Base-by-base conservation (phyloP, 1,140 invertebrate species). In the Sitophilus oryzae region DNA sequence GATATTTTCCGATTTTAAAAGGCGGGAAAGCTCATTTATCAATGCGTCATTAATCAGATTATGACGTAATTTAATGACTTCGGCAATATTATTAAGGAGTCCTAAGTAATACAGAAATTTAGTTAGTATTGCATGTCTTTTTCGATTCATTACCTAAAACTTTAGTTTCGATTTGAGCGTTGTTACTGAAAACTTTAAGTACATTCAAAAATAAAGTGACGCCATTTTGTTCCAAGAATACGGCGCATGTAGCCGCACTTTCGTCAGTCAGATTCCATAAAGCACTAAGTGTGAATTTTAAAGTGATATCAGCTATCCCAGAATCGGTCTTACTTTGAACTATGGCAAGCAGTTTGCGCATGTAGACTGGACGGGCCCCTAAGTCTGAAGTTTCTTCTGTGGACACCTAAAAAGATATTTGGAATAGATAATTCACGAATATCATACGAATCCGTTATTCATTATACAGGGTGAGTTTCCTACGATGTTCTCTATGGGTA, bases 221-320 rank as follows among this genome's bases (percentile, higher is more conserved):
- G 3, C 88, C 88, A 14, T 81, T 79, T 65, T 85, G 79, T 35
- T 81, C 76, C 16, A 90, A 70, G 69, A 91, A 90, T 2, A 87
- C 82, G 60, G 76, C 71, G 66, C 88, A 91, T 0, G 86, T 88
- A 19, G 77, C 77, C 5, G 85, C 80, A 59, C 83, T 85, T 67
- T 88, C 85, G 63, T 87, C 85, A 30, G 88, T 91, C 16, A 91
- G 73, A 74, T 91, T 91, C 88, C 88, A 91, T 2, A 91, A 71
- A 21, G 87, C 87, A 64, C 84, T 88, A 1, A 91, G 72, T 11
- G 88, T 88, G 65, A 90, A 90, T 66, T 88, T 88, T 66, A 90
- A 78, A 1, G 87, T 89, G 21, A 89, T 86, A 63, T 89, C 86
- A 2, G 83, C 78, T 11, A 72, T 72, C 59, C 73, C 71, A 21